phyloP scores from a whole-genome alignment of 2,113 vertebrate species.

The Thalassarche chlororhynchos region DNA sequence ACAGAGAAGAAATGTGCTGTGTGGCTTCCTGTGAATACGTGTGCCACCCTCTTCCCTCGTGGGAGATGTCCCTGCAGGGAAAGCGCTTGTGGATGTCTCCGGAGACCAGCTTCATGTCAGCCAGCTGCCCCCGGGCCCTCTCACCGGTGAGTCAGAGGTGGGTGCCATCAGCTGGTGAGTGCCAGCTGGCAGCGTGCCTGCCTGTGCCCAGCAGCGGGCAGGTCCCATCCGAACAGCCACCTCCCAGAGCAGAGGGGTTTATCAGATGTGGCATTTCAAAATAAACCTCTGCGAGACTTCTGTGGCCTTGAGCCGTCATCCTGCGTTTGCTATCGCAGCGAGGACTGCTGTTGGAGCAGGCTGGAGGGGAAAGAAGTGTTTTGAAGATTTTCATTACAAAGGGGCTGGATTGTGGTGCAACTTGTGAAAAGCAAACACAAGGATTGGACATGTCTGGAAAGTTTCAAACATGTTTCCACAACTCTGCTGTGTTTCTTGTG shows the following conservation, averaged over 20 bases:
- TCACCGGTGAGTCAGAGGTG: accelerated
- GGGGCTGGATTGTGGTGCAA: neutral
- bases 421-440: neutral
- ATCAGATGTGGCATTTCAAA: neutral
- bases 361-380: neutral
- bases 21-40: neutral
- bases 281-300: neutral
- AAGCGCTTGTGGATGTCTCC: neutral
- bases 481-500: neutral
- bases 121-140: neutral
- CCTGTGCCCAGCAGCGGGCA: neutral
- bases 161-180: neutral
- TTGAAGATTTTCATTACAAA: neutral
- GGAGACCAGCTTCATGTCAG: neutral
- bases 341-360: neutral
- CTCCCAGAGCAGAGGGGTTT: neutral
- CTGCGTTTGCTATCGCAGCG: accelerated
- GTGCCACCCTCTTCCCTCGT: neutral
- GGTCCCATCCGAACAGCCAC: accelerated
- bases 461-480: neutral
- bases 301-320: neutral
- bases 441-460: neutral
- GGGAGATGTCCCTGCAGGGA: no score
- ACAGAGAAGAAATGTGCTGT: neutral
- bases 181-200: neutral